Evolutionary conservation across 2,797 vertebrate species (phyloP), one percentile per base, ranked within the genome.

Genomic region (Fistularia commersonii): DNA sequence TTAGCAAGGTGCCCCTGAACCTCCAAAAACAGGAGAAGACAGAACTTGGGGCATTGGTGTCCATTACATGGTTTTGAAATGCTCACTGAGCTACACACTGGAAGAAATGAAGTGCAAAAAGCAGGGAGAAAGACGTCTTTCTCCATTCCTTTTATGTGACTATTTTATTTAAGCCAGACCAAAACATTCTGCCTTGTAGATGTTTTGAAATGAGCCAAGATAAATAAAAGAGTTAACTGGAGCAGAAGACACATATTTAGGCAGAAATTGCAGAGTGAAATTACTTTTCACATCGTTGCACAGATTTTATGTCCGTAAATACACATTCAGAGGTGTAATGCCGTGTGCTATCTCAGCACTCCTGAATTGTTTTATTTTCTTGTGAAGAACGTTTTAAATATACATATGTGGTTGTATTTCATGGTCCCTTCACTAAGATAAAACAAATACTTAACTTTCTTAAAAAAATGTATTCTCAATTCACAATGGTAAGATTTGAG

Each of bases 1-100:
- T 99, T 99, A 0, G 96, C 95, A 55, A 99, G 94, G 69, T 99
- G 95, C 60, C 96, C 96, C 87, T 98, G 97, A 86, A 99, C 96
- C 97, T 99, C 87, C 75, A 84, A 78, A 79, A 81, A 83, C 79
- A 86, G 84, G 79, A 80, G 64, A 81, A 61, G 70, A 83, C 42
- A 76, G 61, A 72, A 88, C 86, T 81, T 89, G 85, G 79, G 84
- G 81, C 72, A 83, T 86, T 38, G 61, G 66, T 68, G 75, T 77
- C 73, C 76, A 82, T 46, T 54, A 54, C n/a, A 14, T 31, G 43
- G 64, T 70, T 45, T 12, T n/a, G 3, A 58, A 32, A 57, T 31
- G 42, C 15, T 54, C 15, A 9, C 56, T 53, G 51, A 72, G 56
- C 57, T 67, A 45, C 64, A 71, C 73, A 69, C 65, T 56, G 32